Evolutionary conservation across 2,113 vertebrate genomes (phyloP).

Genomic region (Eupsittula cactorum): DNA sequence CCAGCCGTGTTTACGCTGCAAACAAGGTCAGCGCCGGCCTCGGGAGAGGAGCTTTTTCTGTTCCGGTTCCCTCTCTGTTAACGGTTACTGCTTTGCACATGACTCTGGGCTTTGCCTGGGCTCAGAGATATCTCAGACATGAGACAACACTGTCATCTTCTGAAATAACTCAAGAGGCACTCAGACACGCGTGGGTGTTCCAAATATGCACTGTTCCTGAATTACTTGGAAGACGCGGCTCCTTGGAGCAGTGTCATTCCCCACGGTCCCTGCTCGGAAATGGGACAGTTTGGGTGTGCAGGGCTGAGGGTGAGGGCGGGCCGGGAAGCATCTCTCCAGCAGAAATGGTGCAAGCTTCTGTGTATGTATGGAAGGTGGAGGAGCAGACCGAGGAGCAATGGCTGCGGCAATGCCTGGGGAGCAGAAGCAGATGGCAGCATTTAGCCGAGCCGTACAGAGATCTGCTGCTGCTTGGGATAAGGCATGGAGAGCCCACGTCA

Average conservation of each 20-base stretch:
- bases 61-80: neutral
- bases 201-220: accelerated
- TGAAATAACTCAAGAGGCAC: neutral
- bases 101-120: neutral
- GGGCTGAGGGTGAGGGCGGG: neutral
- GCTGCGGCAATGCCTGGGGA: neutral
- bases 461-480: neutral
- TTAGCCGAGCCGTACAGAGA: neutral
- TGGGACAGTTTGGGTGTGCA: accelerated
- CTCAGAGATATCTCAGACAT: neutral
- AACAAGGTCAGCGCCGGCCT: neutral
- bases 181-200: accelerated
- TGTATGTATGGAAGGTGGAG: neutral
- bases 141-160: neutral
- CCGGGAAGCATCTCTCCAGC: neutral
- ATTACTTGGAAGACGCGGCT: accelerated
- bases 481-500: neutral
- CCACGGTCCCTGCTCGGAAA: neutral
- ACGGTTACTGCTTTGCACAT: neutral
- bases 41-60: neutral
- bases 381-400: accelerated
- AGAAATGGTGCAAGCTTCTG: accelerated
- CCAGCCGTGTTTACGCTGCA: neutral
- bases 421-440: neutral
- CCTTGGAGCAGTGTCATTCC: neutral